Percentiles rank a stretch among this genome's conserved stretches.
Conservation (phyloP, 1,140 invertebrate species). For the Mercenaria mercenaria region DNA sequence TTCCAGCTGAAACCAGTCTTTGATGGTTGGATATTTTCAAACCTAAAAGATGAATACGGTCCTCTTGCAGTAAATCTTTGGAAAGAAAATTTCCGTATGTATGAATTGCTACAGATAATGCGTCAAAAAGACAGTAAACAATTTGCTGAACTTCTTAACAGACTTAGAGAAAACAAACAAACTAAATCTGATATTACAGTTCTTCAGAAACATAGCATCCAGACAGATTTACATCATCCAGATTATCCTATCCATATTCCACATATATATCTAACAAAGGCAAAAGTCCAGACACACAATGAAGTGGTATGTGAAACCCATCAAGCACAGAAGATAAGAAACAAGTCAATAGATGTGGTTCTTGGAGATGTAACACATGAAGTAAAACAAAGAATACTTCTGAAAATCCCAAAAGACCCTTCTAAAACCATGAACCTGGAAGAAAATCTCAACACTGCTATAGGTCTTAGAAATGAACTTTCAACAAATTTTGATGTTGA, state of each 20-base stretch:
- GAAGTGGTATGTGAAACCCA: neutral
- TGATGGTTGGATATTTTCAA: conserved; percentile 9
- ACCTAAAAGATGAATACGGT: neutral
- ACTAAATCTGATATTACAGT: conserved; percentile 2
- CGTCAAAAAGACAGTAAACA: conserved; percentile 10
- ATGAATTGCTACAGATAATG: conserved; percentile 37
- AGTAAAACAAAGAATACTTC: neutral
- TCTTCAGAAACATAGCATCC: neutral
- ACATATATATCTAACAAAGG: neutral
- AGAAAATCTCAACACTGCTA: neutral
- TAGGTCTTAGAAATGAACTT: conserved; percentile 1
- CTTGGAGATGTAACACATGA: neutral
- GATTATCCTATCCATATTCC: neutral
- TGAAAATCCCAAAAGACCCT: neutral
- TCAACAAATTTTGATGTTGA: conserved; percentile 16
- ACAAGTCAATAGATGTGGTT: neutral
- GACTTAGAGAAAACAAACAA: conserved; percentile 39
- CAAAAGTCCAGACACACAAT: neutral
- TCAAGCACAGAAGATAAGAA: neutral
- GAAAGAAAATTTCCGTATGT: conserved; percentile 47
- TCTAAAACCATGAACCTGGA: neutral
- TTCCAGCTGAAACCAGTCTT: conserved; percentile 14
- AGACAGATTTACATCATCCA: neutral
- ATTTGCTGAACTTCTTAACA: conserved; percentile 47
- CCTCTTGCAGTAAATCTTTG: conserved; percentile 44